A percentile compares a stretch with the other conserved stretches of the same genome.
phyloP scores from a whole-genome alignment of 1,140 invertebrate genomes.

The Tetramorium alpestre region DNA sequence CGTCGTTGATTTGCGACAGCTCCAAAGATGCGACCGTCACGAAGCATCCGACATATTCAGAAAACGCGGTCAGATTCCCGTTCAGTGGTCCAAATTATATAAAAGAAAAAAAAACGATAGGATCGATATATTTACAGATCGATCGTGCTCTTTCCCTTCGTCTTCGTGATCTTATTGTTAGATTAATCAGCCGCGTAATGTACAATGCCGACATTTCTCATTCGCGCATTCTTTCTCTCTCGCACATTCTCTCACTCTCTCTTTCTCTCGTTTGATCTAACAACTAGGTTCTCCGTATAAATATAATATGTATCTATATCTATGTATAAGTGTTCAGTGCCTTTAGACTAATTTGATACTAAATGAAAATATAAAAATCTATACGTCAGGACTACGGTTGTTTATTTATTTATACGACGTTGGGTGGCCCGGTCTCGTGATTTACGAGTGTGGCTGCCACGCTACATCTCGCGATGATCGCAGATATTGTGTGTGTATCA shows the following conservation, averaged over 20 bases:
- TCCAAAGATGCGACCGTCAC: neutral
- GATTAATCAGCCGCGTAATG: constrained; percentile 16
- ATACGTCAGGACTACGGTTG: constrained; percentile 51
- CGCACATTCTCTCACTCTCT: neutral
- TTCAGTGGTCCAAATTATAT: neutral
- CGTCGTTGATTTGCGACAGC: neutral
- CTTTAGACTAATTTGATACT: constrained; percentile 58
- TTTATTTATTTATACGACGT: constrained; percentile 36
- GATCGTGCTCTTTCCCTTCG: neutral
- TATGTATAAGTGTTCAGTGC: constrained; percentile 31
- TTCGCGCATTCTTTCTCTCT: constrained; percentile 10
- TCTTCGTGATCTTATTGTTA: neutral
- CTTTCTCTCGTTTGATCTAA: constrained; percentile 32
- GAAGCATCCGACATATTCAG: neutral
- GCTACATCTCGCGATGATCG: neutral
- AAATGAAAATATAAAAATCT: constrained; percentile 69
- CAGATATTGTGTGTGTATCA: constrained; percentile 13
- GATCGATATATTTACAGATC: constrained; percentile 20
- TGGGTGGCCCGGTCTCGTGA: constrained; percentile 24
- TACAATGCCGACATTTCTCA: constrained; percentile 12
- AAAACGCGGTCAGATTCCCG: neutral
- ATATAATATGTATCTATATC: constrained; percentile 62
- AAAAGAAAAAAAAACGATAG: neutral
- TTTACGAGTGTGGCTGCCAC: neutral
- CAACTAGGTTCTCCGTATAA: constrained; percentile 56